Conservation (phyloP, 2,797 vertebrate species). For the Acanthurus lineatus region DNA sequence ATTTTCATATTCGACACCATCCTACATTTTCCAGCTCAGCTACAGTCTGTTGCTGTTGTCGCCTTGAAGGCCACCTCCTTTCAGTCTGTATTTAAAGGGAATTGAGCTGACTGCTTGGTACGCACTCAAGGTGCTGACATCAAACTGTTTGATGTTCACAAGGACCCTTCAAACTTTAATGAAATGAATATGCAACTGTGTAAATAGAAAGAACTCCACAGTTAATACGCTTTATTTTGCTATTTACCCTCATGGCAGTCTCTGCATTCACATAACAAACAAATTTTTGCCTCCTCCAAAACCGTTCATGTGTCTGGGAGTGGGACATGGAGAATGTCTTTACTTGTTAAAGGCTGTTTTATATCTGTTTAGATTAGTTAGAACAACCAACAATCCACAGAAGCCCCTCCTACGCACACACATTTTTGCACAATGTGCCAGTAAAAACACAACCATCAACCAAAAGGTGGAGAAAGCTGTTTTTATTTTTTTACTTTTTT, state of each 20-base stretch:
- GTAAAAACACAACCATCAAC: not conserved
- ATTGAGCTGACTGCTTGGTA: conserved; percentile 22
- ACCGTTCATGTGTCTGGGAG: not conserved
- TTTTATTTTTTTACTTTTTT: not conserved
- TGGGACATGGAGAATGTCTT: not conserved
- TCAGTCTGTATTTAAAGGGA: conserved; percentile 39
- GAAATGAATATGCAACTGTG: not conserved
- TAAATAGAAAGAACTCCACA: conserved; percentile 1
- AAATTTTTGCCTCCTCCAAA: not conserved
- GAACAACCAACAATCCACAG: conserved; percentile 25
- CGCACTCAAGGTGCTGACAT: conserved; percentile 17
- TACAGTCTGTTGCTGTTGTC: conserved; percentile 32
- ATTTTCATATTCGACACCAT: conserved; percentile 41
- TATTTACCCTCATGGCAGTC: not conserved
- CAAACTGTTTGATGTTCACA: conserved; percentile 34
- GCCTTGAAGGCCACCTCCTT: conserved; percentile 40
- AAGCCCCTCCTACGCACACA: conserved; percentile 15
- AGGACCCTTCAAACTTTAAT: conserved; percentile 23
- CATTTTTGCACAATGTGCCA: not conserved
- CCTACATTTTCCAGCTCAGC: conserved; percentile 25
- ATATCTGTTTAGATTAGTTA: not conserved
- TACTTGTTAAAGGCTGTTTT: not conserved
- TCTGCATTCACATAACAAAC: conserved; percentile 8
- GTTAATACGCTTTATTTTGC: not conserved
- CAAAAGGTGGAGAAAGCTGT: not conserved